Base-by-base conservation (phyloP, 2,113 vertebrate species). In the Lates calcarifer region DNA sequence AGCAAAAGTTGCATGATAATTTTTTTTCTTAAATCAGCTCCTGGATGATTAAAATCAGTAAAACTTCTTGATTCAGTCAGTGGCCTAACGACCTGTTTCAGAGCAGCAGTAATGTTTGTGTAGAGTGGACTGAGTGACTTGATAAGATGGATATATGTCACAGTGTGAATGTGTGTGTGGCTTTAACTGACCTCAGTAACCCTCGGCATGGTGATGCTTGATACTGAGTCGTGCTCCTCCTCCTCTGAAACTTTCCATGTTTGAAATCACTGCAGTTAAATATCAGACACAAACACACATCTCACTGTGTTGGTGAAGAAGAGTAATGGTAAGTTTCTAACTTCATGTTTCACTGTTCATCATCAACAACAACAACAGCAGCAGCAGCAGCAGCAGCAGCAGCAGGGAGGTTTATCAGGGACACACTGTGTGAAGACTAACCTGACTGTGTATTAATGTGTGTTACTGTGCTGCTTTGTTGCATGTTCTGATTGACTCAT, bases 271-370 rank as follows among this genome's bases (percentile, higher is more conserved):
- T 12, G 26, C 14, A 80, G 47, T 17, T 29, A 74, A 82, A 62
- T 3, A 20, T 55, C n/a, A 58, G 29, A 31, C 35, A 69, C 31
- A 57, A 49, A 47, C 1, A 22, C 37, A 56, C 29, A 12, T 5
- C 0, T 55, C 7, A 22, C 60, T 6, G 8, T 67, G 75, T 35
- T 49, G 41, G 4, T n/a, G 68, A 8, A 73, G 72, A 58, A 6
- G 43, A 64, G 5, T 0, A 1, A 66, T 75, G 89, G 88, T 92
- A 87, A 92, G 92, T 93, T 45, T 6, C 20, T 22, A 28, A 37
- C 1, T 67, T 13, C 71, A 58, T 58, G 7, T 26, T 20, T 51
- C 8, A 24, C 20, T 6, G 2, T 33, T 33, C 33, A 33, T 33
- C 33, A 33, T 3, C 33, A 17, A 18, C 55, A 20, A 11, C n/a